phyloP scores from a whole-genome alignment of 2,797 vertebrate species.

The Sciurus carolinensis region DNA sequence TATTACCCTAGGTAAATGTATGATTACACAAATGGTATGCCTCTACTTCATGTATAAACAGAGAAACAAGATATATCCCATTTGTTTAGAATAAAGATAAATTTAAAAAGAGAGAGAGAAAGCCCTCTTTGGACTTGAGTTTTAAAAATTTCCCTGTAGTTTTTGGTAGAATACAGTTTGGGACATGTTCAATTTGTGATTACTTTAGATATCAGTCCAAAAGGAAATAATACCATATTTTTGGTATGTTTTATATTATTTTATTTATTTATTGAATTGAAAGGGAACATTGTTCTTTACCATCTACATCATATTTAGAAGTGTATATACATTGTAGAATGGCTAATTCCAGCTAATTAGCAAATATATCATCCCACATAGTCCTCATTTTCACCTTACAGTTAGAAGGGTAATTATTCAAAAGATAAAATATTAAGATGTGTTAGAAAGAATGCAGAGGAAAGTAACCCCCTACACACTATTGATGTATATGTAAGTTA shows the following conservation, averaged over 20 bases:
- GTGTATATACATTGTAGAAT: neutral
- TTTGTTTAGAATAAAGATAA: no score
- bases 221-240: neutral
- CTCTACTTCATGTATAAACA: no score
- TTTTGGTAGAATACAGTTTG: neutral
- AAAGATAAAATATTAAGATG: neutral
- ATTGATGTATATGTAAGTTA: no score
- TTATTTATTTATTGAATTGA: neutral
- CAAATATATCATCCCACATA: neutral
- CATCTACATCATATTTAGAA: neutral
- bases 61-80: no score
- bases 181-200: neutral
- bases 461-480: no score
- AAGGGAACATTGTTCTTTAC: neutral
- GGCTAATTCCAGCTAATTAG: no score
- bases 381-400: neutral
- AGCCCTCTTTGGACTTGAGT: neutral
- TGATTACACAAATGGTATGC: no score
- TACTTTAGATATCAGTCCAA: neutral
- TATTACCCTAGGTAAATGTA: no score
- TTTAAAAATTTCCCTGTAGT: neutral
- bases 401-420: neutral
- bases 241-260: neutral
- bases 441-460: no score
- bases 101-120: neutral